Evolutionary conservation across 2,113 vertebrate genomes (phyloP).

Genomic region (Toxostoma redivivum): DNA sequence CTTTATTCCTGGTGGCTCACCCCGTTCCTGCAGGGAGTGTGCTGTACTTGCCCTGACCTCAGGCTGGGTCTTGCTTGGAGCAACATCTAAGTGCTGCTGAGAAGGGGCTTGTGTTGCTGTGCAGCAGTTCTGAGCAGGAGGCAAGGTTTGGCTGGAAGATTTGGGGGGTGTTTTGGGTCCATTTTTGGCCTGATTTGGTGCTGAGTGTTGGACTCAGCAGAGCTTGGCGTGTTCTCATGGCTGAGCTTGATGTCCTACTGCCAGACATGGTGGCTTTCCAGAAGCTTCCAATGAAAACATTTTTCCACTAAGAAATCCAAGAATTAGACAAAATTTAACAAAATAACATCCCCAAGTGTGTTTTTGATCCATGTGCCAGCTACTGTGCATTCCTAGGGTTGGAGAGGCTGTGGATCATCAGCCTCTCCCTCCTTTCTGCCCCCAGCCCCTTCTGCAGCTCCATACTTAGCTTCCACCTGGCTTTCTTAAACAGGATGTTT

Average conservation of each 20-base stretch:
- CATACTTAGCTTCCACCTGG: neutral
- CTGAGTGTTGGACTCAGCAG: neutral
- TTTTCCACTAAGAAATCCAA: neutral
- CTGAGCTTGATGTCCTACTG: neutral
- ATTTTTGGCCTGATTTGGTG: neutral
- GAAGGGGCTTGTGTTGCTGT: neutral
- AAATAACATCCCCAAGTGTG: neutral
- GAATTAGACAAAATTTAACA: neutral
- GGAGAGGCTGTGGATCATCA: neutral
- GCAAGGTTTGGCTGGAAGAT: neutral
- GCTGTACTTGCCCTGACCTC: neutral
- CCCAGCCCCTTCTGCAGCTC: neutral
- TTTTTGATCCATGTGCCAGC: neutral
- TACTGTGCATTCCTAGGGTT: neutral
- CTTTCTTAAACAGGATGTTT: neutral
- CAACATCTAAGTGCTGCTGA: neutral
- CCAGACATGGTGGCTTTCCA: neutral
- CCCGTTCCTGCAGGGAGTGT: fast-evolving
- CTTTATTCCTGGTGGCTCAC: neutral
- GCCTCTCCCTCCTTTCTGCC: neutral
- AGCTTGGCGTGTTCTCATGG: neutral
- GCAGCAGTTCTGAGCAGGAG: neutral
- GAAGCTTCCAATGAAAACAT: neutral
- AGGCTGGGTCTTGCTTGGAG: neutral
- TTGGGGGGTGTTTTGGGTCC: fast-evolving